Evolutionary conservation across 1,140 invertebrate species (phyloP).

Genomic region (Anoplolepis gracilipes): DNA sequence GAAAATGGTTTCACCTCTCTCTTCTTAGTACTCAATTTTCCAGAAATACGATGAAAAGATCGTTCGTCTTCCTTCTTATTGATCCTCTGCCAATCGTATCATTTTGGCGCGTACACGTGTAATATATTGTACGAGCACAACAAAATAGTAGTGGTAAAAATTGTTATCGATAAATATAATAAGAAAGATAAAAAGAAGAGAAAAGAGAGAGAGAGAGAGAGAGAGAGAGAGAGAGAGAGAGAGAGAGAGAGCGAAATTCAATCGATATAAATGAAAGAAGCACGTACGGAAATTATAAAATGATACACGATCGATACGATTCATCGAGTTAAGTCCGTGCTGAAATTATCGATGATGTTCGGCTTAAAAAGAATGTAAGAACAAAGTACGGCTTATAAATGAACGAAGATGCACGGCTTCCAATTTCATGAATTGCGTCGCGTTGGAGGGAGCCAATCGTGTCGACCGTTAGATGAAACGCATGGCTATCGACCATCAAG

Average conservation of each 20-base stretch:
- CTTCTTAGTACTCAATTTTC: conserved; percentile 37
- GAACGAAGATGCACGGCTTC: conserved; percentile 52
- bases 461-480: conserved; percentile 50
- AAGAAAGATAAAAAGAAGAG: background rate
- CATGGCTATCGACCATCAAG: conserved; percentile 57
- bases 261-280: conserved; percentile 7
- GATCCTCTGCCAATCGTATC: conserved; percentile 52
- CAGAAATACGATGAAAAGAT: conserved; percentile 55
- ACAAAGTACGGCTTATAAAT: conserved; percentile 61
- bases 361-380: conserved; percentile 50
- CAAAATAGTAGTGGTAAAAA: conserved; percentile 19
- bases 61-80: conserved; percentile 55
- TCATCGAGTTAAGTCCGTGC: background rate
- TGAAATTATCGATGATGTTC: conserved; percentile 36
- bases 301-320: background rate
- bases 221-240: no score
- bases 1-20: conserved; percentile 60
- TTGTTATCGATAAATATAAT: conserved; percentile 28
- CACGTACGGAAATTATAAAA: background rate
- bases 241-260: no score
- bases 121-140: conserved; percentile 1
- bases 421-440: conserved; percentile 55
- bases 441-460: conserved; percentile 49
- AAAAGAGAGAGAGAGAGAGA: no score
- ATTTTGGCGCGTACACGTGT: background rate